These are phyloP conservation scores for Microplitis deprimator DNA, from an alignment of 2,888 invertebrate species.

Conservation along the genomic window DNA sequence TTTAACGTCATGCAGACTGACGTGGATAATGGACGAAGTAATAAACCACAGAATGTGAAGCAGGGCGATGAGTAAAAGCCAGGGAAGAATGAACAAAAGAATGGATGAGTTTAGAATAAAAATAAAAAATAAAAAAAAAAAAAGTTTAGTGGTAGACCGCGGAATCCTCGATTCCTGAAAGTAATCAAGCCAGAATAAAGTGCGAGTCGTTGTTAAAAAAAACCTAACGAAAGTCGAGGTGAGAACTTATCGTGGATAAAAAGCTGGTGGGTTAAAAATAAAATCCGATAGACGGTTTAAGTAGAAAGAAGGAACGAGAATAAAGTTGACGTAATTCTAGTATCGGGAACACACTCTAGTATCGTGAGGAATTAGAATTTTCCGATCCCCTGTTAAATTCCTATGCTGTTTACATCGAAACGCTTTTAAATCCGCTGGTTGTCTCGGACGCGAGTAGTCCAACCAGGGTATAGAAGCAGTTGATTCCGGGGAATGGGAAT, in stretches of 20 bases:
- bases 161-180: slow-evolving; percentile 23
- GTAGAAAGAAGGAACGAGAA: background rate
- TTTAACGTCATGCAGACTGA: background rate
- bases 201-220: slow-evolving; percentile 13
- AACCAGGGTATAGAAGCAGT: slow-evolving; percentile 12
- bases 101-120: background rate
- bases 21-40: background rate
- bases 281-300: background rate
- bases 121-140: background rate
- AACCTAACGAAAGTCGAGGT: background rate
- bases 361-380: slow-evolving; percentile 45
- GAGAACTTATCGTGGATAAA: background rate
- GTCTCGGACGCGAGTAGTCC: slow-evolving; percentile 39
- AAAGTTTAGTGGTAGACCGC: slow-evolving; percentile 18
- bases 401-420: slow-evolving; percentile 62
- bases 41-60: background rate
- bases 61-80: background rate
- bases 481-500: slow-evolving; percentile 35
- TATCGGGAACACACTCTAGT: background rate
- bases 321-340: background rate
- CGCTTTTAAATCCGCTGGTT: slow-evolving; percentile 61
- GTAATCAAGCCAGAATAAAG: slow-evolving; percentile 31
- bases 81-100: background rate
- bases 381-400: slow-evolving; percentile 38
- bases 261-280: background rate